These are phyloP conservation scores for Synchiropus splendidus DNA, from an alignment of 2,113 vertebrate genomes.

Conservation along the genomic window DNA sequence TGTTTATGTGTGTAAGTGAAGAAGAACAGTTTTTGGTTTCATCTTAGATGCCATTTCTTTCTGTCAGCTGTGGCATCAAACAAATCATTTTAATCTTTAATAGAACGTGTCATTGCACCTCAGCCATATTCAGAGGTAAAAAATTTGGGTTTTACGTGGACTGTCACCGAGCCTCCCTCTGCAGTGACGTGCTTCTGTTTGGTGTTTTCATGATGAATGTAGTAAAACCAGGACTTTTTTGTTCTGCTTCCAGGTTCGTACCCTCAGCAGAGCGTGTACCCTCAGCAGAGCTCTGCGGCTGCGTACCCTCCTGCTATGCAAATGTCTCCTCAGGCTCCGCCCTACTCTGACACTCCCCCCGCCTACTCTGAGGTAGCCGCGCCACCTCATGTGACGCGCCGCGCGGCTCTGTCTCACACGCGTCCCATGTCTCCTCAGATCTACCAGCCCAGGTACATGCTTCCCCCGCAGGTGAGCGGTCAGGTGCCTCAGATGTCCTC, in stretches of 20 bases:
- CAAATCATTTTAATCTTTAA: too few relatives aligned
- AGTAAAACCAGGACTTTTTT: neutral
- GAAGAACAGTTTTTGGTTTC: too few relatives aligned
- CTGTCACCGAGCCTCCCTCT: too few relatives aligned
- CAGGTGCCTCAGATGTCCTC: constrained; percentile 82
- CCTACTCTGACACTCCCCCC: constrained; percentile 84
- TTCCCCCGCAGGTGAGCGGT: constrained; percentile 73
- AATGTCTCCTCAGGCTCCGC: constrained; percentile 81
- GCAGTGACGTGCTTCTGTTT: constrained; percentile 1
- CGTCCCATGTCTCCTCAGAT: constrained; percentile 62
- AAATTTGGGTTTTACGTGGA: too few relatives aligned
- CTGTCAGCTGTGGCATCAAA: too few relatives aligned
- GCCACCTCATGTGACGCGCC: neutral
- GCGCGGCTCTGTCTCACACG: neutral
- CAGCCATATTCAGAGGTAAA: too few relatives aligned
- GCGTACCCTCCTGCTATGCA: constrained; percentile 82
- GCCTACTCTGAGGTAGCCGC: constrained; percentile 83
- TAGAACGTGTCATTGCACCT: too few relatives aligned
- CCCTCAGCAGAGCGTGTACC: constrained; percentile 80
- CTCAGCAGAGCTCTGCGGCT: constrained; percentile 75
- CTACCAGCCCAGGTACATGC: constrained; percentile 89
- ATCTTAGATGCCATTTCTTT: too few relatives aligned
- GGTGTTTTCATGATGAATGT: neutral
- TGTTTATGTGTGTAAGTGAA: too few relatives aligned
- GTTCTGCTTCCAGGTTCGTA: constrained; percentile 72